Evolutionary conservation across 1,140 invertebrate genomes (phyloP).

Genomic region (fruit fly (Drosophila melanogaster)): Release_6_plus_ISO1_MT NT_033777.3:13760501-13761000

Average conservation of each 20-base stretch:
- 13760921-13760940: slow-evolving; percentile 24
- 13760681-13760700: slow-evolving; percentile 84
- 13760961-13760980: slow-evolving; percentile 27
- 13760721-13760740: slow-evolving; percentile 56
- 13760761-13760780: slow-evolving; percentile 53
- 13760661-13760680: slow-evolving; percentile 82
- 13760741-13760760: slow-evolving; percentile 41
- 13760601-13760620: slow-evolving; percentile 36
- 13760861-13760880: slow-evolving; percentile 62
- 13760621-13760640: slow-evolving; percentile 76
- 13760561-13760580: slow-evolving; percentile 47
- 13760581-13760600: slow-evolving; percentile 54
- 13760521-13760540: slow-evolving; percentile 22
- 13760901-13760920: slow-evolving; percentile 53
- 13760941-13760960: slow-evolving; percentile 45
- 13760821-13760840: slow-evolving; percentile 22
- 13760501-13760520: slow-evolving; percentile 58
- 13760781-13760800: slow-evolving; percentile 59
- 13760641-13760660: slow-evolving; percentile 79
- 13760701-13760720: slow-evolving; percentile 77
- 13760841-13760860: slow-evolving; percentile 23
- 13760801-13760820: slow-evolving; percentile 40
- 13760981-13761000: slow-evolving; percentile 15
- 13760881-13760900: slow-evolving; percentile 43
- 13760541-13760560: slow-evolving; percentile 56